Base-by-base conservation (phyloP, 2,113 vertebrate species). In the Anas platyrhynchos region DNA sequence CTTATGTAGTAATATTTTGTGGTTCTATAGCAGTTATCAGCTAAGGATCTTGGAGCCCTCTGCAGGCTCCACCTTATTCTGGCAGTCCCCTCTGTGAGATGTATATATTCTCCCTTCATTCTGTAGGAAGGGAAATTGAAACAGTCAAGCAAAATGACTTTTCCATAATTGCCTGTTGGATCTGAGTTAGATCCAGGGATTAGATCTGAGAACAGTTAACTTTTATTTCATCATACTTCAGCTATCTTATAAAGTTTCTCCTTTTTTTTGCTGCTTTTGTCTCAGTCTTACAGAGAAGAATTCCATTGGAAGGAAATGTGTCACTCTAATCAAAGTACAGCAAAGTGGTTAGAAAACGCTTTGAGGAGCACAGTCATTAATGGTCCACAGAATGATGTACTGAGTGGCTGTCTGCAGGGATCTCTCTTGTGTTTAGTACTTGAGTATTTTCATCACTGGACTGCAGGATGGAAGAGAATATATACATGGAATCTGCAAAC, bases 31-130 rank as follows among this genome's bases (percentile, higher is more conserved):
- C 31, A 81, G 76, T 56, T 91, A 86, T 76, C 90, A 90, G 65
- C 68, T 75, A 83, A 67, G 38, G 69, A 95, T 81, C 94, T 90
- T 88, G 81, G 92, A 96, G 92, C 74, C 66, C 77, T 91, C 91
- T 94, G 71, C 81, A 92, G 91, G 81, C 27, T 87, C 29, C 63
- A 63, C 50, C 31, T 91, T 75, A 91, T 63, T 94, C 83, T 90
- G 69, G 13, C 32, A 91, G 65, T 78, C 12, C 6, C 21, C 61
- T 61, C 56, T 73, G 4, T 41, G 44, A 86, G 22, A 25, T 76
- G 7, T 6, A 52, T 79, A 48, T 55, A 32, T 83, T 80, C 11
- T 77, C 7, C n/a, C 25, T 74, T 59, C 65, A 88, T 72, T 56
- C 32, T 83, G 6, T 46, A 75, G 61, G 31, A 9, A 48, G 36